A percentile compares a stretch with the other conserved stretches of the same genome.
Conservation (phyloP, 2,888 invertebrate genomes). For the Rambutsinella grinnellia region DNA sequence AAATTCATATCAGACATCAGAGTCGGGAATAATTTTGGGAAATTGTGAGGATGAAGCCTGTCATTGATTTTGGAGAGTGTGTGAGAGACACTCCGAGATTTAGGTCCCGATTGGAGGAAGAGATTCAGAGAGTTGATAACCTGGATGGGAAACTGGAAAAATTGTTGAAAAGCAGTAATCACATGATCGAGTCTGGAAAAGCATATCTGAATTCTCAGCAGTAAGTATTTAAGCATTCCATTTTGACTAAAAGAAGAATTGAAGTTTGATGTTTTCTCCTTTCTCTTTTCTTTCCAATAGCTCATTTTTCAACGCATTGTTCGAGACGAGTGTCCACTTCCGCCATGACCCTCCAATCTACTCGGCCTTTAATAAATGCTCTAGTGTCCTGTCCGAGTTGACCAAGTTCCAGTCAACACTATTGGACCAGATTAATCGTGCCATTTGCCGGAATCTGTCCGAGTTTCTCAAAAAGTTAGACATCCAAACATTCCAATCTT, state of each 20-base stretch:
- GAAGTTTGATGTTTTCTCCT: not conserved
- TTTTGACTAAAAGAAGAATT: not conserved
- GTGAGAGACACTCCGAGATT: slow-evolving; percentile 64
- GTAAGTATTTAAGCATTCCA: slow-evolving; percentile 76
- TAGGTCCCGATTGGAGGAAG: slow-evolving; percentile 84
- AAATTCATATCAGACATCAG: too few species aligned
- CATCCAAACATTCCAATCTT: slow-evolving; percentile 18
- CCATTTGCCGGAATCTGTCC: slow-evolving; percentile 89
- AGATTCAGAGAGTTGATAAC: slow-evolving; percentile 88
- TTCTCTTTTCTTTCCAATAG: slow-evolving; percentile 71
- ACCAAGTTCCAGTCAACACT: slow-evolving; percentile 92
- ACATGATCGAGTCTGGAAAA: slow-evolving; percentile 94
- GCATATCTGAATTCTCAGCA: slow-evolving; percentile 92
- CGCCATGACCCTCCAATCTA: slow-evolving; percentile 85
- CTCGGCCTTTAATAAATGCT: slow-evolving; percentile 83
- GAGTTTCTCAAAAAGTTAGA: slow-evolving; percentile 90
- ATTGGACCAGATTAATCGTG: slow-evolving; percentile 91
- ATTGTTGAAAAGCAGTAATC: slow-evolving; percentile 86
- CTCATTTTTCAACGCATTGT: slow-evolving; percentile 86
- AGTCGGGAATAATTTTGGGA: too few species aligned
- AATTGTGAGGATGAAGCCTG: slow-evolving; percentile 57
- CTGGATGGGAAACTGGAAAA: slow-evolving; percentile 90
- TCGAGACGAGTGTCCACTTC: slow-evolving; percentile 91
- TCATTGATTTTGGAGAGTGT: slow-evolving; percentile 64
- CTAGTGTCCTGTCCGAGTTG: slow-evolving; percentile 89